These are phyloP conservation scores for Lepidocyrtoides sp. DNA, from an alignment of 2,888 invertebrate species.

Conservation along the genomic window DNA sequence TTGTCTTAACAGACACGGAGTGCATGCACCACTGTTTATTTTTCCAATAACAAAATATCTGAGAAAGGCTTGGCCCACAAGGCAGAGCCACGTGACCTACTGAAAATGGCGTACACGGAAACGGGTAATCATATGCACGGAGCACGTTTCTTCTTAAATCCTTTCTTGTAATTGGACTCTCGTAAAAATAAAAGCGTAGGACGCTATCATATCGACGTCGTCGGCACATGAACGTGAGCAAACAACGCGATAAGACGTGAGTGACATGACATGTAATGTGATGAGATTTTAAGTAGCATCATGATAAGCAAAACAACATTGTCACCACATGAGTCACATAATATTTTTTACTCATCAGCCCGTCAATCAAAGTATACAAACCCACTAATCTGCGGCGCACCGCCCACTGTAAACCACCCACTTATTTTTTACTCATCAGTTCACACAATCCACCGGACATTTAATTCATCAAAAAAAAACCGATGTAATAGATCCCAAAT, in stretches of 20 bases:
- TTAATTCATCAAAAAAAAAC: neutral
- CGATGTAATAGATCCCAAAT: slow-evolving; percentile 31
- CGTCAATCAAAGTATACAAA: neutral
- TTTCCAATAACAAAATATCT: neutral
- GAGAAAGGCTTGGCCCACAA: neutral
- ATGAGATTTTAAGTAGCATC: slow-evolving; percentile 51
- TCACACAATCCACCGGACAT: slow-evolving; percentile 8
- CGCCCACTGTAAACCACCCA: slow-evolving; percentile 55
- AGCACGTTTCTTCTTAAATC: slow-evolving; percentile 8
- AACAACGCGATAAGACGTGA: slow-evolving; percentile 14
- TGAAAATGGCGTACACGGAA: neutral
- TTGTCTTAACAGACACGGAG: neutral
- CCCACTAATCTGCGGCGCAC: neutral
- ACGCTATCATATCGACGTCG: neutral
- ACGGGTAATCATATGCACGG: neutral
- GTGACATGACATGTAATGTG: slow-evolving; percentile 36
- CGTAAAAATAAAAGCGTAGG: neutral
- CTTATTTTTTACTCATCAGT: slow-evolving; percentile 76
- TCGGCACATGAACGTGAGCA: too few relatives aligned
- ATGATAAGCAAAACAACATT: neutral
- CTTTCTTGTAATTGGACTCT: slow-evolving; percentile 66
- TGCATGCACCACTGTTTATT: too few relatives aligned
- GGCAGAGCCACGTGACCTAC: slow-evolving; percentile 1
- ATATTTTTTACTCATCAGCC: neutral
- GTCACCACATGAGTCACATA: neutral